phyloP scores from a whole-genome alignment of 2,888 invertebrate species.

The Trichacis sp. region DNA sequence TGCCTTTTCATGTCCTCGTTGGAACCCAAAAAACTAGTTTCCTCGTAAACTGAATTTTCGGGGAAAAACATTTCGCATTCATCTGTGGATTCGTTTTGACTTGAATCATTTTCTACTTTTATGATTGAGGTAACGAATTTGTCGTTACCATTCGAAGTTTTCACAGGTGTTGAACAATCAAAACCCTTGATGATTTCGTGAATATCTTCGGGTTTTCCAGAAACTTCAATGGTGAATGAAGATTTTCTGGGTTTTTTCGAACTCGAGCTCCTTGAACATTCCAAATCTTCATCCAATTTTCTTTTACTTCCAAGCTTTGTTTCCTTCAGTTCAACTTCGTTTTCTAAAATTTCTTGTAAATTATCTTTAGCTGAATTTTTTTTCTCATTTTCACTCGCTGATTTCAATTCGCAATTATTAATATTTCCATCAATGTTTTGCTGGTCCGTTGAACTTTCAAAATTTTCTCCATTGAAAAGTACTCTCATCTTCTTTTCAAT shows the following conservation, averaged over 20 bases:
- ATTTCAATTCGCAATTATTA: no score
- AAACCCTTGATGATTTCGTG: constrained; percentile 57
- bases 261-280: not conserved
- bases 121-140: constrained; percentile 52
- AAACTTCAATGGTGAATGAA: constrained; percentile 56
- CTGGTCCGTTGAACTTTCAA: constrained; percentile 20
- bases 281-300: not conserved
- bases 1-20: constrained; percentile 45
- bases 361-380: no score
- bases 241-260: constrained; percentile 41
- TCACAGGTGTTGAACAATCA: constrained; percentile 29
- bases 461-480: constrained; percentile 45
- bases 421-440: not conserved
- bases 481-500: constrained; percentile 56
- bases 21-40: not conserved
- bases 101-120: constrained; percentile 41
- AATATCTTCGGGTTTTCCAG: constrained; percentile 56
- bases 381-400: no score
- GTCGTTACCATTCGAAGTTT: constrained; percentile 20
- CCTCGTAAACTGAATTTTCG: not conserved
- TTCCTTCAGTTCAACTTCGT: not conserved
- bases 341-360: no score
- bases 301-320: no score
- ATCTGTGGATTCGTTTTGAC: not conserved
- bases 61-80: not conserved